Evolutionary conservation across 2,797 vertebrate species (phyloP).

Genomic region (Smutsia gigantea): DNA sequence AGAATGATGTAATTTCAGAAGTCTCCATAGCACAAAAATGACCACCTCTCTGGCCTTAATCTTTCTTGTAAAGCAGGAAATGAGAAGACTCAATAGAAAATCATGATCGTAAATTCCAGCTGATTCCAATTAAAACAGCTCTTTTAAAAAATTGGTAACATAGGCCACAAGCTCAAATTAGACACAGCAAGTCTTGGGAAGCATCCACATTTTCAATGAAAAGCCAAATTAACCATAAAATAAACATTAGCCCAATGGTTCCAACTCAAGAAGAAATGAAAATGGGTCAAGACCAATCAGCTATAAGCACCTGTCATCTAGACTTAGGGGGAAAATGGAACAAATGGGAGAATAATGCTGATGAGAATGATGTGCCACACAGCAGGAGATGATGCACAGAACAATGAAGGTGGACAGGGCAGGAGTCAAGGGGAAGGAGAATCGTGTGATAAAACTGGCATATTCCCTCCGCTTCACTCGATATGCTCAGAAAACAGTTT

Average conservation of each 20-base stretch:
- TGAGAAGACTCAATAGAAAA: slow-evolving; percentile 58
- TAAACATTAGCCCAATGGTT: slow-evolving; percentile 36
- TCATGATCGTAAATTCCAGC: background rate
- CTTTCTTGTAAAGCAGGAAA: slow-evolving; percentile 44
- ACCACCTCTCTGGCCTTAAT: background rate
- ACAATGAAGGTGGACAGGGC: background rate
- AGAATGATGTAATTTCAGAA: background rate
- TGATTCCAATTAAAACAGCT: slow-evolving; percentile 53
- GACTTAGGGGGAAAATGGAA: background rate
- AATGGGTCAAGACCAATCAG: background rate
- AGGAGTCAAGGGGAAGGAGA: background rate
- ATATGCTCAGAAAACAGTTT: background rate
- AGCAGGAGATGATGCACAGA: background rate
- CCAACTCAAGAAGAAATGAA: slow-evolving; percentile 54
- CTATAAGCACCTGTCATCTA: background rate
- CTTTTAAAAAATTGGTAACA: slow-evolving; percentile 36
- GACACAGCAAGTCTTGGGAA: slow-evolving; percentile 58
- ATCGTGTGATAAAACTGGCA: background rate
- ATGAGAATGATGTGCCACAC: background rate
- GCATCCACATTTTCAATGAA: slow-evolving; percentile 11
- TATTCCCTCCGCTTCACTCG: background rate
- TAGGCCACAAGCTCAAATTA: slow-evolving; percentile 31
- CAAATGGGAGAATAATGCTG: background rate
- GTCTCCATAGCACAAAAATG: background rate
- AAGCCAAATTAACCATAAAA: slow-evolving; percentile 59